phyloP scores from a whole-genome alignment of 2,797 vertebrate genomes.

The Zalophus californianus region DNA sequence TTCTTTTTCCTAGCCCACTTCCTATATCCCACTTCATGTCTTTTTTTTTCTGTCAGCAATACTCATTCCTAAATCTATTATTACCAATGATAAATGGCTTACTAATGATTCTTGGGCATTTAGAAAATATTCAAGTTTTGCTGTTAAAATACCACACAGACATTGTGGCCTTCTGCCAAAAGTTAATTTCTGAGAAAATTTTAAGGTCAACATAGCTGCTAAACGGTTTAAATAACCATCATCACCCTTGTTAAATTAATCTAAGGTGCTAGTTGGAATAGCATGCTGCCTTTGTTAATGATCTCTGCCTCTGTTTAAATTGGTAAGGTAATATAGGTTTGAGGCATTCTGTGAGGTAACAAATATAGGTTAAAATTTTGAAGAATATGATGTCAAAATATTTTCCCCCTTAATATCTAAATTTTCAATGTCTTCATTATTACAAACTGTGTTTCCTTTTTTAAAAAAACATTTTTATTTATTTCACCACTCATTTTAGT shows the following conservation, averaged over 20 bases:
- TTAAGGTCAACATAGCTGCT: slow-evolving; percentile 49
- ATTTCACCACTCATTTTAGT: not conserved
- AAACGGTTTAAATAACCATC: slow-evolving; percentile 31
- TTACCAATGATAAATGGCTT: not conserved
- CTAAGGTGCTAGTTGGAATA: not conserved
- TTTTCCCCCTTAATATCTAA: slow-evolving; percentile 22
- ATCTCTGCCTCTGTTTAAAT: not conserved
- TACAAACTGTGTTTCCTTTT: not conserved
- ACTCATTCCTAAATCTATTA: not conserved
- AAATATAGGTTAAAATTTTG: not conserved
- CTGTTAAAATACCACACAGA: not conserved
- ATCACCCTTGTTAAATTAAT: not conserved
- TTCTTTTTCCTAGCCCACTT: not conserved
- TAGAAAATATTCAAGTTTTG: slow-evolving; percentile 44
- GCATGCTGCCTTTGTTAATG: not conserved
- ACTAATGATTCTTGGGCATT: not conserved
- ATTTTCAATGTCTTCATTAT: not conserved
- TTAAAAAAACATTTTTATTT: too few species aligned
- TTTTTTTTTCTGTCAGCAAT: not conserved
- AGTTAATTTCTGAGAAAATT: slow-evolving; percentile 58
- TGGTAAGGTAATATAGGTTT: not conserved
- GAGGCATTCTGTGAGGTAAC: not conserved
- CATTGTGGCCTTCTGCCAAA: slow-evolving; percentile 16
- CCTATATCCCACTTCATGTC: not conserved
- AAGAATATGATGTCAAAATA: not conserved